phyloP scores from a whole-genome alignment of 2,888 invertebrate species.

The Aricia artaxerxes region DNA sequence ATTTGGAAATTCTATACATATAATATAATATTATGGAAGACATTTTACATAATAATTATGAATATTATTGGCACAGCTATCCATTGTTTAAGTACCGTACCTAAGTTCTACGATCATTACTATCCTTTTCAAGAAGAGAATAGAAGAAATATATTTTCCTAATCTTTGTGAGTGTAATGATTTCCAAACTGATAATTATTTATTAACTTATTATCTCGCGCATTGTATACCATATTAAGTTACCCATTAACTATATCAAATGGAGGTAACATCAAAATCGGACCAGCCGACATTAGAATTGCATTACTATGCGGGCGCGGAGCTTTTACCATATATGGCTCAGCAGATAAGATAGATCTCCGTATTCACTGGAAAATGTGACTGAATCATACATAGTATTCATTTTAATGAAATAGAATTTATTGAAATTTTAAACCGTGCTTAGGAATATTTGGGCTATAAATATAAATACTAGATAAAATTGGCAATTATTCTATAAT shows the following conservation, averaged over 20 bases:
- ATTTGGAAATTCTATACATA: neutral
- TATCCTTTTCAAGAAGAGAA: constrained; percentile 1
- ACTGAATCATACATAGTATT: neutral
- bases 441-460: neutral
- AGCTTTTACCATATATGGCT: constrained; percentile 51
- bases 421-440: neutral
- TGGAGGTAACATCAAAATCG: constrained; percentile 66
- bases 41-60: no score
- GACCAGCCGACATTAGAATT: constrained; percentile 51
- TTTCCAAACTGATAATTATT: constrained; percentile 28
- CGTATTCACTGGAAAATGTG: constrained; percentile 49
- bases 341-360: constrained; percentile 58
- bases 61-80: neutral
- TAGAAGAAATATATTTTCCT: constrained; percentile 25
- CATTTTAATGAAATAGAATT: neutral
- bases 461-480: no score
- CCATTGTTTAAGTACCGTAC: neutral
- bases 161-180: constrained; percentile 26
- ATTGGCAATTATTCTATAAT: no score
- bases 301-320: constrained; percentile 50
- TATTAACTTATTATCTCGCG: constrained; percentile 38
- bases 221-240: constrained; percentile 45
- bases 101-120: neutral
- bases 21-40: no score
- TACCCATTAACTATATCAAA: constrained; percentile 51